A percentile compares a stretch with the other conserved stretches of the same genome.
Conservation (phyloP, 2,113 vertebrate species). For the Mus musculus region DNA sequence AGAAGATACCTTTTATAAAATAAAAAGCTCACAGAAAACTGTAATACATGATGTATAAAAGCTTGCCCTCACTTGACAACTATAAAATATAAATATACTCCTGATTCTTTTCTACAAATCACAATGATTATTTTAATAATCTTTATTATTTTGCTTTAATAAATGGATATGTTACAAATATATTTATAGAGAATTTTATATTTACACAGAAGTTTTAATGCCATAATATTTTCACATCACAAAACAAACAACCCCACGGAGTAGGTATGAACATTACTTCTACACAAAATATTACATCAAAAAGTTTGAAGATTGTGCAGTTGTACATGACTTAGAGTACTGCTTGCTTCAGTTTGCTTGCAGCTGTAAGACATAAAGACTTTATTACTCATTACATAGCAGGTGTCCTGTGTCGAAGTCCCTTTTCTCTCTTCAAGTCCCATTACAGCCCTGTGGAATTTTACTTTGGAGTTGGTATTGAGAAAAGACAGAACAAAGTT, state of each 20-base stretch:
- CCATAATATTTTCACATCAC: background rate
- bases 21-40: background rate
- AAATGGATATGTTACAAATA: background rate
- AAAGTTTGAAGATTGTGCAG: background rate
- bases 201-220: background rate
- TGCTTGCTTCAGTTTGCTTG: background rate
- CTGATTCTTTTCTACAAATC: background rate
- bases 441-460: background rate
- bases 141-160: background rate
- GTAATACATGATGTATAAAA: background rate
- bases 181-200: background rate
- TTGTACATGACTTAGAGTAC: background rate
- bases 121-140: background rate
- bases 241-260: background rate
- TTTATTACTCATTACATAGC: background rate
- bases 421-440: background rate
- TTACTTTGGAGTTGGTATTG: background rate
- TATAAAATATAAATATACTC: background rate
- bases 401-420: background rate
- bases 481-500: background rate
- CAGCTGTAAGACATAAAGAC: background rate
- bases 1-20: background rate
- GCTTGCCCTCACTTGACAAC: background rate
- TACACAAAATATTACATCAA: background rate
- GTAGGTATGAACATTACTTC: background rate